phyloP scores from a whole-genome alignment of 1,140 invertebrate genomes.

The Caenorhabditis elegans region DNA sequence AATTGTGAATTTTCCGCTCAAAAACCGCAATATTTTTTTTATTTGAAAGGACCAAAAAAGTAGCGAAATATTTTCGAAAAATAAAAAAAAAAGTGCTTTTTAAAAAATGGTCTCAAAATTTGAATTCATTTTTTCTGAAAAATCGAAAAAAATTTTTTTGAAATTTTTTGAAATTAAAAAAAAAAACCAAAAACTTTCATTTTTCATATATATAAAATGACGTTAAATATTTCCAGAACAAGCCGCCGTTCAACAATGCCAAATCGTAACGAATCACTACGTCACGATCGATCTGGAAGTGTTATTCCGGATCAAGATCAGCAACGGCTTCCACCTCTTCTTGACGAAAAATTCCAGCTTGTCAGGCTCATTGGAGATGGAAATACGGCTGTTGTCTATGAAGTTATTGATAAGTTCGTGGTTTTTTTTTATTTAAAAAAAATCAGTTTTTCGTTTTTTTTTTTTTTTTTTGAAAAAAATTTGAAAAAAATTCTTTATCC shows the following conservation, averaged over 20 bases:
- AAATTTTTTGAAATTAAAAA: too few relatives aligned
- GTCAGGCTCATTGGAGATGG: conserved; percentile 47
- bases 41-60: too few relatives aligned
- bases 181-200: too few relatives aligned
- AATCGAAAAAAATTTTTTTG: too few relatives aligned
- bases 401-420: conserved; percentile 36
- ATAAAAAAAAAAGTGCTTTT: too few relatives aligned
- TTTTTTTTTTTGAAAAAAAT: background rate
- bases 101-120: too few relatives aligned
- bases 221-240: background rate
- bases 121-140: too few relatives aligned
- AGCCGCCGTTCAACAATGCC: conserved; percentile 36
- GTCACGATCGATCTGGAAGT: conserved; percentile 45
- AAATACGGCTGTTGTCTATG: conserved; percentile 48
- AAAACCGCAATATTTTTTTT: too few relatives aligned
- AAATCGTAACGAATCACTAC: conserved; percentile 41
- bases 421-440: background rate
- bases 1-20: too few relatives aligned
- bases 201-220: too few relatives aligned
- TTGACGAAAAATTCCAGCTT: conserved; percentile 37
- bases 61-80: too few relatives aligned
- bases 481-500: too few relatives aligned
- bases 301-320: conserved; percentile 43
- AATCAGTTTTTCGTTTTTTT: background rate
- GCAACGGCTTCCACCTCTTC: conserved; percentile 35